Conservation (phyloP, 2,888 invertebrate species). For the Drosophila mercatorum region DNA sequence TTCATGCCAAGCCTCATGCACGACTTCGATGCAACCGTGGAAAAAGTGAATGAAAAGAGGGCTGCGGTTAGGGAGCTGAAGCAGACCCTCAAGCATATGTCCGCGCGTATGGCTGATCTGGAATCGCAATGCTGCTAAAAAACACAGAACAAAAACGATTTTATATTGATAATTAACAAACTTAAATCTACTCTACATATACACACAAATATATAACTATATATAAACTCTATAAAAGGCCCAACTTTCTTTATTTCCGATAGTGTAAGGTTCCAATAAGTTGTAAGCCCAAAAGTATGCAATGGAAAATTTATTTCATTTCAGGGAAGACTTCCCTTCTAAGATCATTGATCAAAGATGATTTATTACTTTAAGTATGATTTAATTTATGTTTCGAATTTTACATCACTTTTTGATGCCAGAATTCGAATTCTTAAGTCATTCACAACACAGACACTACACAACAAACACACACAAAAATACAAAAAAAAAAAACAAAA, state of each 20-base stretch:
- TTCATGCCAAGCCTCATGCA: constrained; percentile 76
- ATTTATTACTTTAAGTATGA: background rate
- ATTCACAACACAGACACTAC: constrained; percentile 2
- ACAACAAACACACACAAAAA: background rate
- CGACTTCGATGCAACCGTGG: constrained; percentile 77
- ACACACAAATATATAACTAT: background rate
- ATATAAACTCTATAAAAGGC: too few relatives aligned
- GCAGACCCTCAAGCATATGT: constrained; percentile 25
- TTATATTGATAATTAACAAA: background rate
- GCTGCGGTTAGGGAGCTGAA: constrained; percentile 42
- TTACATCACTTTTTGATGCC: background rate
- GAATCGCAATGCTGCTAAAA: constrained; percentile 26
- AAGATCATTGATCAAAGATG: too few relatives aligned
- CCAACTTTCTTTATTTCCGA: background rate
- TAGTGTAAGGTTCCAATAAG: background rate
- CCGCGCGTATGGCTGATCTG: constrained; percentile 20
- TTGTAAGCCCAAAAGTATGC: background rate
- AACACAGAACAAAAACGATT: background rate
- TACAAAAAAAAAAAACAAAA: background rate
- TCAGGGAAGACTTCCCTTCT: too few relatives aligned
- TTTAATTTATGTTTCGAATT: background rate
- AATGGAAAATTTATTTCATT: background rate
- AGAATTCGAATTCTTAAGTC: background rate
- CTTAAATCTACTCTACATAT: too few relatives aligned
- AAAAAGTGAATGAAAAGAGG: constrained; percentile 33